A percentile compares a stretch with the other conserved stretches of the same genome.
These are phyloP conservation scores for Endomychus coccineus DNA, from an alignment of 2,888 invertebrate species.

Conservation along the genomic window DNA sequence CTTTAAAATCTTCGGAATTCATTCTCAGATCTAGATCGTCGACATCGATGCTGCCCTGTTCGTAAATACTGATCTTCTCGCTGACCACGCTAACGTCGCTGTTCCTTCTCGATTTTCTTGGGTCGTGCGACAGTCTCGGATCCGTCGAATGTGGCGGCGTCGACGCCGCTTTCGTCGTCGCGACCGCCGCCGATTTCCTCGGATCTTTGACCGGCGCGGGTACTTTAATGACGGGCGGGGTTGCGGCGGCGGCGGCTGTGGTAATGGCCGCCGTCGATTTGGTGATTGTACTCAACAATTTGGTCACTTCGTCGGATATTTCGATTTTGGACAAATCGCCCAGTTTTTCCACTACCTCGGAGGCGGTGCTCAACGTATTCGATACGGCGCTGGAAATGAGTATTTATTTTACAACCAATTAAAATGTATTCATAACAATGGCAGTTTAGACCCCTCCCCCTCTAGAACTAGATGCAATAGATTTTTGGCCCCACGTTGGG, in stretches of 20 bases:
- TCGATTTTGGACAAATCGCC: constrained; percentile 67
- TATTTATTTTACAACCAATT: too few species aligned
- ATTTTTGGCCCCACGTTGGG: too few species aligned
- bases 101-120: constrained; percentile 17
- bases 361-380: too few species aligned
- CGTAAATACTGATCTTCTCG: constrained; percentile 52
- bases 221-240: neutral
- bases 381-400: too few species aligned
- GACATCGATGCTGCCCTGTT: constrained; percentile 53
- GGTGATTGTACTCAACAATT: constrained; percentile 54
- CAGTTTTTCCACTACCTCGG: constrained; percentile 55
- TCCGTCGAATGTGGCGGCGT: constrained; percentile 15
- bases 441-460: too few species aligned
- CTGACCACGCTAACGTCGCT: neutral
- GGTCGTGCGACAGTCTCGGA: constrained; percentile 27
- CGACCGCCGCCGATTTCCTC: constrained; percentile 8
- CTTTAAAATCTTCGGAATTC: constrained; percentile 24
- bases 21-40: constrained; percentile 56
- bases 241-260: neutral
- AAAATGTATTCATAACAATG: too few species aligned
- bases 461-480: too few species aligned
- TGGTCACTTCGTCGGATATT: constrained; percentile 65
- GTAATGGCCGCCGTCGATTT: constrained; percentile 14
- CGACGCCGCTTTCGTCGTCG: constrained; percentile 5
- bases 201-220: neutral